Conservation (phyloP, 2,113 vertebrate genomes). For the Pseudois nayaur region DNA sequence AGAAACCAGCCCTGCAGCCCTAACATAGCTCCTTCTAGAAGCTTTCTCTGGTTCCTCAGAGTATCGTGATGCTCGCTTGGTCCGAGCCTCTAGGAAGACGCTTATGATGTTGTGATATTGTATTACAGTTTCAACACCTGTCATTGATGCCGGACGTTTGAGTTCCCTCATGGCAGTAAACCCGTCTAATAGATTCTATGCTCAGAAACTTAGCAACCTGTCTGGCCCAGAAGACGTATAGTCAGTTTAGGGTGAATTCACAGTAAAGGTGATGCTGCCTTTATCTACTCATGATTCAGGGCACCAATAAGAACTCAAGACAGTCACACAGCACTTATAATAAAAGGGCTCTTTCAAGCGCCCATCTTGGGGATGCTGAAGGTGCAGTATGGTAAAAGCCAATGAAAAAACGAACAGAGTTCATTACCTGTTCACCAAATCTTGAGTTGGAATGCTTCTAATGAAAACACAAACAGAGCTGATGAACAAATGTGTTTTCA, state of each 20-base stretch:
- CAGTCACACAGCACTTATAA: neutral
- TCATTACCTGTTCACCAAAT: conserved; percentile 18
- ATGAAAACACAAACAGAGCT: conserved; percentile 46
- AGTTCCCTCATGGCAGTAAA: neutral
- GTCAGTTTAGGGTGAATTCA: fast-evolving
- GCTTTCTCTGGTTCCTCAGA: no score
- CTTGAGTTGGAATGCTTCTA: conserved; percentile 63
- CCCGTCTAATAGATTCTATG: neutral
- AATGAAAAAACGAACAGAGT: fast-evolving
- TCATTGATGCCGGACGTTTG: neutral
- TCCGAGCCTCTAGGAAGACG: neutral
- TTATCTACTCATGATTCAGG: neutral
- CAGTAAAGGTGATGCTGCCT: fast-evolving
- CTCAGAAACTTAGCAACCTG: neutral
- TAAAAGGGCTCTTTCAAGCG: neutral
- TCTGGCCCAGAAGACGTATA: no score
- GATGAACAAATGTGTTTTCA: conserved; percentile 56
- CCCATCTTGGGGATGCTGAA: fast-evolving
- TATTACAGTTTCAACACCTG: neutral
- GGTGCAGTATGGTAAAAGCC: neutral
- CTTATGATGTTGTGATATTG: neutral
- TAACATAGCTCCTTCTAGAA: neutral
- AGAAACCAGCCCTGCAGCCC: neutral
- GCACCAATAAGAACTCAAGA: neutral
- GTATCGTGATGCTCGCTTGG: neutral